Base-by-base conservation (phyloP, 2,888 invertebrate genomes). In the Andrena trimmerana region DNA sequence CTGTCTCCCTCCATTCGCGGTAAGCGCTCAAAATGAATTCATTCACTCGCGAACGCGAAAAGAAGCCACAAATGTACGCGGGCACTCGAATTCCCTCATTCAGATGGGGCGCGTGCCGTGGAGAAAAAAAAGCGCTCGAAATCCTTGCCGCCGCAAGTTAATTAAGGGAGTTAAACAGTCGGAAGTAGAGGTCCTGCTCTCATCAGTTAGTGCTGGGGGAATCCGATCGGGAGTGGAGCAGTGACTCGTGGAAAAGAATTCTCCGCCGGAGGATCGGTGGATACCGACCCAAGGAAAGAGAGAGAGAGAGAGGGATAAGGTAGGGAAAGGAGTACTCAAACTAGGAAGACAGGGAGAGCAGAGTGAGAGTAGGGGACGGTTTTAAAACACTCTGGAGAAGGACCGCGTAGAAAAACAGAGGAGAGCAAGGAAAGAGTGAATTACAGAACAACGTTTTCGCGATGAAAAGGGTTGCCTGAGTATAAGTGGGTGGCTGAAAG, bases 401-500 rank as follows among this genome's bases (percentile, higher is more conserved):
- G 63, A 63, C 36, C 48, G 71, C 27, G 54, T 24, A 69, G 63
- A 65, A 59, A 67, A 73, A 83, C 42, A 71, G 27, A 29, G 36
- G 66, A 76, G 78, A 65, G 77, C 75, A 78, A 80, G 68, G 70
- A 82, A 85, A 85, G 83, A 86, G 85, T 86, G 82, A 89, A 90
- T 90, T 87, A 89, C 87, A 86, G 89, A 89, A 89, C 90, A 88
- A 90, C 90, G 90, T 91, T 91, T 90, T 89, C 85, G 86, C 87
- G 88, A 88, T 90, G 89, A 91, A 89, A 88, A 88, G 86, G 88
- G 86, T 85, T 88, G 85, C 89, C 88, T 84, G 89, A 84, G 88
- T 83, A 86, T 83, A 86, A 86, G 85, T 77, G 78, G 83, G 76
- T 81, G 84, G 86, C 70, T 88, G 84, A 90, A 87, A 87, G 89